Evolutionary conservation across 2,113 vertebrate genomes (phyloP).

Genomic region (Rhynchopsitta pachyrhyncha): DNA sequence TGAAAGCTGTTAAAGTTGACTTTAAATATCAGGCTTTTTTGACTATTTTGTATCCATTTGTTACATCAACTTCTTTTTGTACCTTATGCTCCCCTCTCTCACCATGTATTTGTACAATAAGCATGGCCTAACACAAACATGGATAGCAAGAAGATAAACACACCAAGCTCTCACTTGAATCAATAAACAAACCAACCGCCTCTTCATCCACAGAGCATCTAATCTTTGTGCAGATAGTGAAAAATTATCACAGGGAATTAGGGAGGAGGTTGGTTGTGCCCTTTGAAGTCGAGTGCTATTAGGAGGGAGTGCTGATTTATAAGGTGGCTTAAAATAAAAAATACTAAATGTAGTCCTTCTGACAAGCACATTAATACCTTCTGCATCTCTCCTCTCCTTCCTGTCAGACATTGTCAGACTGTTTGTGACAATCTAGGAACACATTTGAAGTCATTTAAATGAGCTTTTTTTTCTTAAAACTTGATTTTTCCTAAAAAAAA

Average conservation of each 20-base stretch:
- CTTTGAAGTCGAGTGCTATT: neutral
- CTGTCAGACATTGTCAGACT: neutral
- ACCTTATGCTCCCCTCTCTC: neutral
- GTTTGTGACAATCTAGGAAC: neutral
- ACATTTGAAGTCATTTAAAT: neutral
- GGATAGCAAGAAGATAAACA: neutral
- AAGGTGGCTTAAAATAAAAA: neutral
- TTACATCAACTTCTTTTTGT: neutral
- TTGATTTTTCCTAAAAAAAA: neutral
- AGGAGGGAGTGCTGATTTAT: neutral
- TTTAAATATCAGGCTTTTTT: neutral
- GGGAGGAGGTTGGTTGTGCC: neutral
- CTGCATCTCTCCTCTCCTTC: neutral
- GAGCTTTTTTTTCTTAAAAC: neutral
- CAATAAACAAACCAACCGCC: neutral
- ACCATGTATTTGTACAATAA: fast-evolving
- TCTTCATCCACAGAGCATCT: neutral
- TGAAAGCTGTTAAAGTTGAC: neutral
- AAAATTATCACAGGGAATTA: neutral
- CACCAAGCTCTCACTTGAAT: neutral
- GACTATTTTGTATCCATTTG: neutral
- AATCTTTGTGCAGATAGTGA: neutral
- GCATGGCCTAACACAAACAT: neutral
- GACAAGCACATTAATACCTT: neutral
- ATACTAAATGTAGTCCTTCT: neutral